Evolutionary conservation across 2,113 vertebrate genomes (phyloP), one percentile per base, ranked within the genome.

Genomic region (Pica pica): DNA sequence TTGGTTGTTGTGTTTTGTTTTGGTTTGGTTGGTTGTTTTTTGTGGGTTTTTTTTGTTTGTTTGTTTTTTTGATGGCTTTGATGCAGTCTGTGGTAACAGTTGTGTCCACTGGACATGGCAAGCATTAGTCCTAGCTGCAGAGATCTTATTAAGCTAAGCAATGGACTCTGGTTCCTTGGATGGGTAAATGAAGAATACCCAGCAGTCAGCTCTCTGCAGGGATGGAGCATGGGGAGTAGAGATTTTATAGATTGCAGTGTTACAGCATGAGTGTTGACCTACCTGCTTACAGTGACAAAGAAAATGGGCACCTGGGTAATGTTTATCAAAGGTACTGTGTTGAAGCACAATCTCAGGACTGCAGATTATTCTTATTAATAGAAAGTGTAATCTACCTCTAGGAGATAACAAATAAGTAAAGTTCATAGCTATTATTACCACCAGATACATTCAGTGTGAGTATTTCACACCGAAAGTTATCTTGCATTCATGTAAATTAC

Each of bases 401-500:
- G 47, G 50, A 95, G 87, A 94, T 86, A 95, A 95, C 75, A 96
- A 96, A 57, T 93, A 90, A 88, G 92, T 74, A 94, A 93, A 95
- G 95, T 97, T 96, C 93, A 90, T 65, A 93, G 83, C 86, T 96
- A 83, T 95, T 96, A 96, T 95, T 95, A 96, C 79, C 67, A 95
- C 95, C 88, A 90, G 81, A 94, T 89, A 93, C 11, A 2, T 85
- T 93, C 85, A 57, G 52, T 83, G 87, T 95, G 77, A 94, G 75
- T 97, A 93, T 80, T 90, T 84, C 83, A 89, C 44, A 28, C 75
- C 91, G 88, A 69, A 97, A 94, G 67, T 95, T 97, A 96, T 14
- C 39, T 95, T 8, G 14, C 79, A 93, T 97, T 97, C 93, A 95
- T 94, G 91, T 89, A 96, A 97, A 97, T 96, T 97, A 94, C 93